A percentile compares a stretch with the other conserved stretches of the same genome.
These are phyloP conservation scores for Hipposideros larvatus DNA, from an alignment of 2,797 vertebrate genomes.

Conservation along the genomic window DNA sequence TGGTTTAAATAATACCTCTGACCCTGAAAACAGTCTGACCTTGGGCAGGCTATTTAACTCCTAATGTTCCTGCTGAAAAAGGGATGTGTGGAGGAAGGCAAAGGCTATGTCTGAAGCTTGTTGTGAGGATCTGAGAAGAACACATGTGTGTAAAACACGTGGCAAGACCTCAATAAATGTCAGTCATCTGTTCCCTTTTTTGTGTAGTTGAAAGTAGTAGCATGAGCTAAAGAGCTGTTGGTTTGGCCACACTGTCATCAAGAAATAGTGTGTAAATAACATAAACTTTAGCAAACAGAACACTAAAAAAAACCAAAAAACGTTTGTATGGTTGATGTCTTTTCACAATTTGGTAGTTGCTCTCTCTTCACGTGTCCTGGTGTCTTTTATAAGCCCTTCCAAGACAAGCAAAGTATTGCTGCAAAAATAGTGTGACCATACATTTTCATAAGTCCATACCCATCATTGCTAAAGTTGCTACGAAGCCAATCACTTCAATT, in stretches of 20 bases:
- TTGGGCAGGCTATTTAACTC: conserved; percentile 3
- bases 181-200: neutral
- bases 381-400: conserved; percentile 15
- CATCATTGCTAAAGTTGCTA: neutral
- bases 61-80: neutral
- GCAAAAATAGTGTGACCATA: conserved; percentile 50
- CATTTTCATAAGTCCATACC: conserved; percentile 57
- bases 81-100: neutral
- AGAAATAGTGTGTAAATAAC: neutral
- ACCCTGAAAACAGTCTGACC: neutral
- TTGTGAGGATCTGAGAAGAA: neutral
- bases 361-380: neutral
- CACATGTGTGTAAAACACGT: neutral
- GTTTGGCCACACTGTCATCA: neutral
- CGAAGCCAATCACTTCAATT: conserved; percentile 63
- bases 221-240: neutral
- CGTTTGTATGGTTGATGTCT: neutral
- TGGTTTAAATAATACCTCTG: neutral
- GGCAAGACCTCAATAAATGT: neutral
- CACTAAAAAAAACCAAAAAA: neutral
- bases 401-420: conserved; percentile 39
- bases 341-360: neutral
- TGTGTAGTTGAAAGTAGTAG: neutral
- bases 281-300: conserved; percentile 38
- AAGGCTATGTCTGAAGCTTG: neutral